Conservation (phyloP, 2,113 vertebrate genomes). For the Indicator maculatus region DNA sequence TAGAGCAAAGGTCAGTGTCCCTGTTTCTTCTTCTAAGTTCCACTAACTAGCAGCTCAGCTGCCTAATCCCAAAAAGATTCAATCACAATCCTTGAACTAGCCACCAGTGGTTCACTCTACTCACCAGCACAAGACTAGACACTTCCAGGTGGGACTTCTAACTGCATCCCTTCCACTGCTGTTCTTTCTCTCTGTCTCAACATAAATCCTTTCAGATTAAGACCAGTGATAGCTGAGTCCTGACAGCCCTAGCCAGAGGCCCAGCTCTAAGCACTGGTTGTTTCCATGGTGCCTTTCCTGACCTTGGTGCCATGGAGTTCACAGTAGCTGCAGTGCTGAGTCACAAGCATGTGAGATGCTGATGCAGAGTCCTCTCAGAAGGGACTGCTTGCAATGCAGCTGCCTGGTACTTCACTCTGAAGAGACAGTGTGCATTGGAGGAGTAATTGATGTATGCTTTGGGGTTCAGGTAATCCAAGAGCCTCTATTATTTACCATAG, state of each 20-base stretch:
- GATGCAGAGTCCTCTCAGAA: not conserved
- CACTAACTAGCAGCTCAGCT: not conserved
- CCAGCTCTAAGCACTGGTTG: too few species aligned
- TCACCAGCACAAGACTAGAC: accelerated
- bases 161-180: not conserved
- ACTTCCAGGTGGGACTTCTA: not conserved
- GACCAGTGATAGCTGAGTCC: accelerated
- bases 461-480: not conserved
- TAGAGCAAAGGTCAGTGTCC: not conserved
- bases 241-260: too few species aligned
- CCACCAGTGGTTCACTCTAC: not conserved
- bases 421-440: not conserved
- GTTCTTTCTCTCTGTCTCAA: not conserved
- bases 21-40: not conserved
- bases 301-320: too few species aligned
- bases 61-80: not conserved
- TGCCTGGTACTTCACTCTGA: not conserved
- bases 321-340: too few species aligned
- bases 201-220: not conserved
- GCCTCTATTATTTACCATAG: not conserved
- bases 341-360: too few species aligned
- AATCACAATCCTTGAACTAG: not conserved
- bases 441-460: not conserved
- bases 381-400: not conserved
- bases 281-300: too few species aligned